Evolutionary conservation across 2,113 vertebrate genomes (phyloP).

Genomic region (Noturus placidus): DNA sequence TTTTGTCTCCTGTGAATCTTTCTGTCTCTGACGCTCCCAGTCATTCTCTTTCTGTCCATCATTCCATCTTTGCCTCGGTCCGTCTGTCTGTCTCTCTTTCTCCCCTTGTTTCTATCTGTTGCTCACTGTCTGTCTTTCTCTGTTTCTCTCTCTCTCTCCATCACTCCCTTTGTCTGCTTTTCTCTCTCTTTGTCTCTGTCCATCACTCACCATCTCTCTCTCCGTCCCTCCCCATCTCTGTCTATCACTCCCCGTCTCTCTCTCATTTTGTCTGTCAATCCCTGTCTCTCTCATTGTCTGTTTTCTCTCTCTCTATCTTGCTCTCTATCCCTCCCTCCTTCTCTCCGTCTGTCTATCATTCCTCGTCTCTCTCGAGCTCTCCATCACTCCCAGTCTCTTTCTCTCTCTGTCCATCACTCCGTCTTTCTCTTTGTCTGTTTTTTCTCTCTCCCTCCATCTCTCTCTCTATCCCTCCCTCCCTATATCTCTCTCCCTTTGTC

Average conservation of each 20-base stretch:
- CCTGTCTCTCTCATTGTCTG: neutral
- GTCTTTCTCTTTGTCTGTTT: too few relatives aligned
- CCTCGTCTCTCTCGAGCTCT: too few relatives aligned
- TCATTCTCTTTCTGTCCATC: neutral
- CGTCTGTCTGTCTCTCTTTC: neutral
- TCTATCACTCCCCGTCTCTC: neutral
- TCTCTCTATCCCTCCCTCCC: too few relatives aligned
- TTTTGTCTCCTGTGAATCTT: neutral
- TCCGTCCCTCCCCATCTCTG: neutral
- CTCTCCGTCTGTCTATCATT: too few relatives aligned
- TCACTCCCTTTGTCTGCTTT: neutral
- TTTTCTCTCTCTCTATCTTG: neutral
- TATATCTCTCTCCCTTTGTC: neutral
- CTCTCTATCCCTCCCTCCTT: neutral
- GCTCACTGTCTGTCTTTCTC: neutral
- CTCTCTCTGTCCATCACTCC: neutral
- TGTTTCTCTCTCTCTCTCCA: neutral
- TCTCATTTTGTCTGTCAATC: neutral
- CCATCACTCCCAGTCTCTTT: neutral
- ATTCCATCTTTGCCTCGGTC: neutral
- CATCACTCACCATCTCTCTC: neutral
- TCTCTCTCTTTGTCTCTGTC: neutral
- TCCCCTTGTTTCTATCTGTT: neutral
- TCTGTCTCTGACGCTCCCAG: fast-evolving
- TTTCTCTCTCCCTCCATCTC: neutral